Percentiles rank a stretch among this genome's conserved stretches.
Evolutionary conservation across 1,140 invertebrate species (phyloP).

Genomic region (Elymnias hypermnestra): DNA sequence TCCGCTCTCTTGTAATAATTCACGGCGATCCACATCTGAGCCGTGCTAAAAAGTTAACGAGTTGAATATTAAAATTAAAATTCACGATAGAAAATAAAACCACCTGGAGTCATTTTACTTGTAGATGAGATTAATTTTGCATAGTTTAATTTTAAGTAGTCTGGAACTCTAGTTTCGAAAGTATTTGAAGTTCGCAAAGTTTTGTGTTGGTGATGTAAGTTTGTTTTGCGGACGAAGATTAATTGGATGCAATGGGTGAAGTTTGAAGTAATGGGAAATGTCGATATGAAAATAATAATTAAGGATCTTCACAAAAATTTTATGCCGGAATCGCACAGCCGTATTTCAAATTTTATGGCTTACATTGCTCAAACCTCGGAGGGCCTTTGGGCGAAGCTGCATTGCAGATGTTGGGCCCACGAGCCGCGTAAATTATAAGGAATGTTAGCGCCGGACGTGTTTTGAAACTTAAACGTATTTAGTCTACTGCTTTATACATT

Average conservation of each 20-base stretch:
- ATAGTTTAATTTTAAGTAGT: conserved; percentile 16
- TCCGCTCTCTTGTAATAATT: conserved; percentile 24
- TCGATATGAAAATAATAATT: background rate
- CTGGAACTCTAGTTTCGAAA: conserved; percentile 4
- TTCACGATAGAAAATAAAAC: conserved; percentile 11
- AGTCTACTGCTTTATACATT: too few relatives aligned
- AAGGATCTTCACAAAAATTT: background rate
- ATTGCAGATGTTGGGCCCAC: conserved; percentile 26
- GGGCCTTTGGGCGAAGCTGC: conserved; percentile 20
- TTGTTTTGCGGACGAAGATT: conserved; percentile 8
- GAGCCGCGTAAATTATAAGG: conserved; percentile 21
- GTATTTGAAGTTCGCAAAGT: conserved; percentile 3
- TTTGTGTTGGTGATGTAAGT: conserved; percentile 9
- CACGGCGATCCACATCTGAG: conserved; percentile 27
- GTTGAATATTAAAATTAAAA: conserved; percentile 21
- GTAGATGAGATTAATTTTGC: conserved; percentile 17
- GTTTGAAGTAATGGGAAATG: background rate
- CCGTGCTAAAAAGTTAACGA: conserved; percentile 24
- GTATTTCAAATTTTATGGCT: conserved; percentile 23
- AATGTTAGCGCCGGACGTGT: conserved; percentile 19
- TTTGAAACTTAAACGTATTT: conserved; percentile 15
- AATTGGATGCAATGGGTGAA: conserved; percentile 13
- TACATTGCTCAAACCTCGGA: conserved; percentile 13
- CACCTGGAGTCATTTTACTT: conserved; percentile 17
- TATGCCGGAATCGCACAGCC: conserved; percentile 4